A percentile compares a stretch with the other conserved stretches of the same genome.
Evolutionary conservation across 2,797 vertebrate genomes (phyloP).

Genomic region (Lutjanus campechanus): DNA sequence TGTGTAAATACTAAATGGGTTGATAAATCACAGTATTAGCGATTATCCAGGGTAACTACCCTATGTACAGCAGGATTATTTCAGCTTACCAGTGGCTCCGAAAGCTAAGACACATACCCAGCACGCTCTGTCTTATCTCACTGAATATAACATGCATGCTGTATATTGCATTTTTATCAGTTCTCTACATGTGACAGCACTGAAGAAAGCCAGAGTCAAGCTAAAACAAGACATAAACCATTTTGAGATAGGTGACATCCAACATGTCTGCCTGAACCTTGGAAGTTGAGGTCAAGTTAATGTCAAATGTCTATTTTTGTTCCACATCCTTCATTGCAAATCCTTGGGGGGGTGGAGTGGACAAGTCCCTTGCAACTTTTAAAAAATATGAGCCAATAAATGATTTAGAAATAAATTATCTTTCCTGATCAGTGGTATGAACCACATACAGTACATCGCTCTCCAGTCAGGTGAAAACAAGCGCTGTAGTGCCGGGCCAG

Average conservation of each 20-base stretch:
- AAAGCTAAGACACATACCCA: constrained; percentile 48
- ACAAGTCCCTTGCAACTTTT: no score
- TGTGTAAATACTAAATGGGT: constrained; percentile 17
- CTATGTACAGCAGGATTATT: constrained; percentile 61
- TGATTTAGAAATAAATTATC: no score
- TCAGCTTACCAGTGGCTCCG: constrained; percentile 48
- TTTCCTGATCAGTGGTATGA: no score
- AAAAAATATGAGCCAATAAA: no score
- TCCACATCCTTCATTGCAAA: background rate
- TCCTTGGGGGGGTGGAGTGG: no score
- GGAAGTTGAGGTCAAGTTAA: constrained; percentile 47
- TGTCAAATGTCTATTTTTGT: constrained; percentile 57
- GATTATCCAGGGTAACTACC: constrained; percentile 47
- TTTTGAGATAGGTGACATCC: constrained; percentile 39
- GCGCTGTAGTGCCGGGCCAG: no score
- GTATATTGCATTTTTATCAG: constrained; percentile 53
- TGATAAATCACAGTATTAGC: constrained; percentile 47
- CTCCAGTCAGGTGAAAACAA: no score
- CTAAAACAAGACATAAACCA: constrained; percentile 50
- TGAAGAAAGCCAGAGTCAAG: constrained; percentile 58
- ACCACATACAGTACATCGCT: no score
- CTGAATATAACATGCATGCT: constrained; percentile 36
- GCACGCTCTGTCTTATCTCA: constrained; percentile 52
- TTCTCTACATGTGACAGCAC: constrained; percentile 41
- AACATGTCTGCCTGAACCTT: constrained; percentile 33